Percentiles rank a stretch among this genome's conserved stretches.
Conservation (phyloP, 2,797 vertebrate genomes). For the Galaxias olidus region DNA sequence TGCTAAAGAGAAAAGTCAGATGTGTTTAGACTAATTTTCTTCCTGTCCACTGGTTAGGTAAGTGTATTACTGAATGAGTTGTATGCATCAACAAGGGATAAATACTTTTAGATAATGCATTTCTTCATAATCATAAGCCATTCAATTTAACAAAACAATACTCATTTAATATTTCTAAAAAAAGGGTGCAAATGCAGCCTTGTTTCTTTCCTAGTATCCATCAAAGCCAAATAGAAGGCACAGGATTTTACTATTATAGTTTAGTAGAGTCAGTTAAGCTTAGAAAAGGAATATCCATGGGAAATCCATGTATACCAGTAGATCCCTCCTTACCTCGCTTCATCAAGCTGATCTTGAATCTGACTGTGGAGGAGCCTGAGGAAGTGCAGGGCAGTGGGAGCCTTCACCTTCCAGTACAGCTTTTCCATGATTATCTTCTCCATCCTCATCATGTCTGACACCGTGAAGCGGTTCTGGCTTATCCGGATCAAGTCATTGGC, state of each 20-base stretch:
- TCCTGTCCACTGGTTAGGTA: not conserved
- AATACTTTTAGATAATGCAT: no score
- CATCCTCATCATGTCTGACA: slow-evolving; percentile 97
- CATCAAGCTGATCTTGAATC: slow-evolving; percentile 78
- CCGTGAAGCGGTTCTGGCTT: slow-evolving; percentile 92
- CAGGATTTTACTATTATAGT: no score
- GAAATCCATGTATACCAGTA: not conserved
- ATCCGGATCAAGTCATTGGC: slow-evolving; percentile 92
- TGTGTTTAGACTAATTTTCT: not conserved
- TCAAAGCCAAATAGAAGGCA: no score
- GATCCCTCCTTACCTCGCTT: slow-evolving; percentile 80
- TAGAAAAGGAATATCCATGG: not conserved
- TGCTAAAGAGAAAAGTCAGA: slow-evolving; percentile 63
- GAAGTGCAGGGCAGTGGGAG: slow-evolving; percentile 88
- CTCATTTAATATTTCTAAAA: no score
- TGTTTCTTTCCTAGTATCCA: no score
- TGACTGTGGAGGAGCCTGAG: slow-evolving; percentile 85
- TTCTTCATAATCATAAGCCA: no score
- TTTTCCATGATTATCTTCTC: slow-evolving; percentile 96
- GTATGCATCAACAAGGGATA: no score
- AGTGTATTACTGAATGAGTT: no score
- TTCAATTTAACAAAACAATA: no score
- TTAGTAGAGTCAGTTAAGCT: no score
- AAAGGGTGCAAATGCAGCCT: no score
- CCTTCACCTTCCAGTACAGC: slow-evolving; percentile 89